These are phyloP conservation scores for Vidua macroura DNA, from an alignment of 2,113 vertebrate genomes.

Conservation along the genomic window DNA sequence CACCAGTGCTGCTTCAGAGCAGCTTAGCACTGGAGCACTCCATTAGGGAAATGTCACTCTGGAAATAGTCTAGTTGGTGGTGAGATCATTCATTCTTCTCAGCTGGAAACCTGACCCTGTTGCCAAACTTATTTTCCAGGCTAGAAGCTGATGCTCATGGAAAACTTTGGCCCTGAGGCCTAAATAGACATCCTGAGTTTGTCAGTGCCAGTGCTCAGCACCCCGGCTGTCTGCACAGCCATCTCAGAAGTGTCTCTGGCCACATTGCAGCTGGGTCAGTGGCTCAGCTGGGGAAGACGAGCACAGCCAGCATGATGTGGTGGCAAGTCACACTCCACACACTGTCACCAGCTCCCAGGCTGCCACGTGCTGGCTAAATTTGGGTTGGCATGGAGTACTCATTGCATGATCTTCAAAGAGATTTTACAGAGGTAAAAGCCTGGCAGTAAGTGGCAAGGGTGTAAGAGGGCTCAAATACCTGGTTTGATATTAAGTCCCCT, in stretches of 20 bases:
- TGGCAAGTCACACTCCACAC: background rate
- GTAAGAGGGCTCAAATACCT: background rate
- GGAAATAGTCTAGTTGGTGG: constrained; percentile 18
- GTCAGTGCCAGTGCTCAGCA: background rate
- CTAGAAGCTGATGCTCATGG: constrained; percentile 7
- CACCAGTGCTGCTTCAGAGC: background rate
- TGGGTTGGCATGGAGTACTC: background rate
- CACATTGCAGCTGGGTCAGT: background rate
- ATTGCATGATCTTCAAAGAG: background rate
- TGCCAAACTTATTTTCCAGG: constrained; percentile 46
- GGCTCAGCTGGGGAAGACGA: background rate
- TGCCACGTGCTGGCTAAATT: background rate
- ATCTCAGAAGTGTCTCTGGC: background rate
- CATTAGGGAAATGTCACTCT: background rate
- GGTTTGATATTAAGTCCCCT: background rate
- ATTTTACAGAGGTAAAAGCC: background rate
- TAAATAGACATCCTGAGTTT: background rate
- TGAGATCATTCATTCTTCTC: constrained; percentile 57
- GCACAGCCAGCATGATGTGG: background rate
- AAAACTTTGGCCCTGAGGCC: background rate
- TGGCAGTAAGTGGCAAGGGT: background rate
- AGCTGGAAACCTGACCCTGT: constrained; percentile 21
- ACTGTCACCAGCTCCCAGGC: background rate
- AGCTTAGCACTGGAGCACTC: background rate
- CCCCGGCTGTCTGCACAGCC: background rate